A percentile compares a stretch with the other conserved stretches of the same genome.
Conservation (phyloP, 2,113 vertebrate species). For the Scomber colias region DNA sequence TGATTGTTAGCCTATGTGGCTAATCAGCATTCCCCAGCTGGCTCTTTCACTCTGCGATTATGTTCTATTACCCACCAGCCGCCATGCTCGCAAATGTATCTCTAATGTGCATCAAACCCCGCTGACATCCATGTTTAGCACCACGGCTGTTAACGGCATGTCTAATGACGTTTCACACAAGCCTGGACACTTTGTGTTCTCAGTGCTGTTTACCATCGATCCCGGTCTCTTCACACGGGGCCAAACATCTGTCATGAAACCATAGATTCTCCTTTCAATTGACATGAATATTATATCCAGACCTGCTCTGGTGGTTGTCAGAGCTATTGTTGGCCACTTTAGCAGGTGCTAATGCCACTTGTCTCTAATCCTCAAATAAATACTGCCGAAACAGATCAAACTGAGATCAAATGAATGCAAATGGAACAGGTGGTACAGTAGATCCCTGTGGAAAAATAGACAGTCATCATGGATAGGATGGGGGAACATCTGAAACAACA, state of each 20-base stretch:
- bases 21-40: constrained; percentile 71
- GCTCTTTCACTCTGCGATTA: constrained; percentile 61
- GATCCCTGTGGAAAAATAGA: constrained; percentile 20
- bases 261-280: neutral
- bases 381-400: constrained; percentile 23
- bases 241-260: constrained; percentile 11
- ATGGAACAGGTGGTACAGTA: constrained; percentile 51
- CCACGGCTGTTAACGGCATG: constrained; percentile 24
- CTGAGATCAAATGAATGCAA: constrained; percentile 49
- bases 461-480: constrained; percentile 2
- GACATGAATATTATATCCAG: neutral
- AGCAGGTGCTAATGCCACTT: constrained; percentile 22
- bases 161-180: constrained; percentile 40
- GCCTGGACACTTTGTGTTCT: constrained; percentile 5
- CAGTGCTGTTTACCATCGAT: neutral
- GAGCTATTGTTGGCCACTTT: constrained; percentile 19
- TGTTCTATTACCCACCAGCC: constrained; percentile 16
- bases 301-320: neutral
- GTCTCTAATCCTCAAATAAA: constrained; percentile 22
- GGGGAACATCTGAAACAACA: constrained; percentile 34
- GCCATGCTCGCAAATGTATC: constrained; percentile 38
- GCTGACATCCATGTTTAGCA: constrained; percentile 48
- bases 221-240: neutral
- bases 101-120: constrained; percentile 50
- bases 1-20: constrained; percentile 72